Evolutionary conservation across 1,140 invertebrate genomes (phyloP).

Genomic region (Aphidius ervi): DNA sequence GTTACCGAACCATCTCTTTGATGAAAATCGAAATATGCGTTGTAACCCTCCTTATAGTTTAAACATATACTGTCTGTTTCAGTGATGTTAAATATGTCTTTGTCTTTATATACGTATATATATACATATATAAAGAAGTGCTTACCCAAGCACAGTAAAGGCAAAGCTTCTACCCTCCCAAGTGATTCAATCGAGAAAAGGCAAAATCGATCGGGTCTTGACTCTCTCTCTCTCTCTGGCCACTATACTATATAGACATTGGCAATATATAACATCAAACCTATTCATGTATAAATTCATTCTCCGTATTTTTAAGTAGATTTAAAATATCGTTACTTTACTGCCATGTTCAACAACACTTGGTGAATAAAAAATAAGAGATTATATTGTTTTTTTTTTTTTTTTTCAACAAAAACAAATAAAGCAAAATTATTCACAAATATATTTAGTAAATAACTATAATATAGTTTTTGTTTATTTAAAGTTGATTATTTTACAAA

Average conservation of each 20-base stretch:
- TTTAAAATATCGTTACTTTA: slow-evolving; percentile 20
- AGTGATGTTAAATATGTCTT: no score
- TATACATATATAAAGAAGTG: slow-evolving; percentile 9
- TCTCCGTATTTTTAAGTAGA: slow-evolving; percentile 11
- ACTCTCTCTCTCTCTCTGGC: not conserved
- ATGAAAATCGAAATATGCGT: no score
- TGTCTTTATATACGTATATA: not conserved
- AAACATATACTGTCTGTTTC: no score
- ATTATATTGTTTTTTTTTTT: not conserved
- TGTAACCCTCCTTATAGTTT: no score
- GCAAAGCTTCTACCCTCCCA: slow-evolving; percentile 11
- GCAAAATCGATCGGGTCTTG: slow-evolving; percentile 16
- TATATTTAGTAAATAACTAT: no score
- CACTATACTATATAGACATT: no score
- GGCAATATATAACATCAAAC: not conserved
- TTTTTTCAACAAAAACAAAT: no score
- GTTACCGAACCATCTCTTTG: no score
- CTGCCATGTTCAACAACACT: slow-evolving; percentile 9
- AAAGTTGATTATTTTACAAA: no score
- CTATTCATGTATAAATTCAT: slow-evolving; percentile 12
- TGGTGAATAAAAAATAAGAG: not conserved
- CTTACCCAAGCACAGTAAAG: slow-evolving; percentile 11
- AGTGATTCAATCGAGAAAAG: slow-evolving; percentile 23
- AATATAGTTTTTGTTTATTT: no score
- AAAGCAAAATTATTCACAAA: no score